These are phyloP conservation scores for Carcinoscorpius rotundicauda DNA, from an alignment of 1,140 invertebrate species.

Conservation along the genomic window DNA sequence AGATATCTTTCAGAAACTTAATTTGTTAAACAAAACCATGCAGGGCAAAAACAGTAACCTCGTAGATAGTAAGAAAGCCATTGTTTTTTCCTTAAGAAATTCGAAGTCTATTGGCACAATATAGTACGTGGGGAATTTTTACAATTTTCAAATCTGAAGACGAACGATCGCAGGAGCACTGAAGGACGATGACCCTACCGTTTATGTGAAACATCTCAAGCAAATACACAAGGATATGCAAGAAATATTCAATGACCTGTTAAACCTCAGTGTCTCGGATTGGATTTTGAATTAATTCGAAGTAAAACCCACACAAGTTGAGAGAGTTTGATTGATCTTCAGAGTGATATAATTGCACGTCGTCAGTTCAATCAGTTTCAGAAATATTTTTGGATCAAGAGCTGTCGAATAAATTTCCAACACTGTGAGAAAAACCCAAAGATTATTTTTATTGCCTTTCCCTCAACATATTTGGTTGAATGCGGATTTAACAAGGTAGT, in stretches of 20 bases:
- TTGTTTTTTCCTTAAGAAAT: constrained; percentile 12
- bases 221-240: too few species aligned
- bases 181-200: constrained; percentile 2
- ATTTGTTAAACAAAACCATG: constrained; percentile 12
- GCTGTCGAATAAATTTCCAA: constrained; percentile 11
- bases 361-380: too few species aligned
- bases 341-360: too few species aligned
- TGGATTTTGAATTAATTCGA: too few species aligned
- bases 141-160: constrained; percentile 14
- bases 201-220: constrained; percentile 7
- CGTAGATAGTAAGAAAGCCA: constrained; percentile 16
- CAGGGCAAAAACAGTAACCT: constrained; percentile 18
- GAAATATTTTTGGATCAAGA: too few species aligned
- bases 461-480: constrained; percentile 1
- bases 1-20: constrained; percentile 11
- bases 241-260: too few species aligned
- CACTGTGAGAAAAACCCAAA: too few species aligned
- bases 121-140: too few species aligned
- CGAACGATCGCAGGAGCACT: constrained; percentile 10
- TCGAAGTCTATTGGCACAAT: background rate
- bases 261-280: too few species aligned
- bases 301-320: too few species aligned
- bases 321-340: too few species aligned
- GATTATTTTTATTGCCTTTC: background rate
- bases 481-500: constrained; percentile 7